phyloP scores from a whole-genome alignment of 1,140 invertebrate genomes.

The Euura saliciscinereae region DNA sequence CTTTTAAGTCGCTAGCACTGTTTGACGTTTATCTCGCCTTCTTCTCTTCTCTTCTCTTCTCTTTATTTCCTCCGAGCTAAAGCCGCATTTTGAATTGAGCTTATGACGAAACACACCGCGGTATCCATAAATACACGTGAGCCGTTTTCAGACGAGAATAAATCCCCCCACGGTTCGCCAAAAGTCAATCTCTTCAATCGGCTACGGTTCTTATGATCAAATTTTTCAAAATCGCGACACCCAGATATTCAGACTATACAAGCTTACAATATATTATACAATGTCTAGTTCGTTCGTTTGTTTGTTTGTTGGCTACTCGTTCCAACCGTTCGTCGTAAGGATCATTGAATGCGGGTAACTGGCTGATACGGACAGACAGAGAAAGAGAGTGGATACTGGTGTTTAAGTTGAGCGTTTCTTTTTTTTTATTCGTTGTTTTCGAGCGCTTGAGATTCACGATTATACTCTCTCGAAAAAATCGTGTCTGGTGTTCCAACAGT shows the following conservation, averaged over 20 bases:
- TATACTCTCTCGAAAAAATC: conserved; percentile 1
- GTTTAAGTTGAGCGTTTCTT: no score
- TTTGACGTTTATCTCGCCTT: neutral
- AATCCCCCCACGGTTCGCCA: conserved; percentile 27
- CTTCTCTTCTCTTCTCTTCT: neutral
- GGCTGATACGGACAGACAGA: no score
- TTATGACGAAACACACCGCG: conserved; percentile 44
- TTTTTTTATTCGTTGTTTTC: neutral
- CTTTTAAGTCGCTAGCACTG: neutral
- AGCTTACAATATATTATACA: neutral
- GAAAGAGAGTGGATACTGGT: no score
- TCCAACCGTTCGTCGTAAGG: neutral
- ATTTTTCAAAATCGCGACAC: no score
- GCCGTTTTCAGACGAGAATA: conserved; percentile 48
- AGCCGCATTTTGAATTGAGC: conserved; percentile 21
- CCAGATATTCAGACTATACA: neutral
- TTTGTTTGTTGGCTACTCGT: neutral
- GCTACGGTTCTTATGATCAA: neutral
- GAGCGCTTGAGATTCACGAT: neutral
- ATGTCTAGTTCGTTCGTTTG: neutral
- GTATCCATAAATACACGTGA: conserved; percentile 50
- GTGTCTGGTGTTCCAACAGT: conserved; percentile 1
- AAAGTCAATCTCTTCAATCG: conserved; percentile 30
- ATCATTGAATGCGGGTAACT: neutral
- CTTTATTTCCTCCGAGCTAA: neutral